Evolutionary conservation across 1,140 invertebrate species (phyloP), one percentile per base, ranked within the genome.

Genomic region (Saccostrea glomerata): DNA sequence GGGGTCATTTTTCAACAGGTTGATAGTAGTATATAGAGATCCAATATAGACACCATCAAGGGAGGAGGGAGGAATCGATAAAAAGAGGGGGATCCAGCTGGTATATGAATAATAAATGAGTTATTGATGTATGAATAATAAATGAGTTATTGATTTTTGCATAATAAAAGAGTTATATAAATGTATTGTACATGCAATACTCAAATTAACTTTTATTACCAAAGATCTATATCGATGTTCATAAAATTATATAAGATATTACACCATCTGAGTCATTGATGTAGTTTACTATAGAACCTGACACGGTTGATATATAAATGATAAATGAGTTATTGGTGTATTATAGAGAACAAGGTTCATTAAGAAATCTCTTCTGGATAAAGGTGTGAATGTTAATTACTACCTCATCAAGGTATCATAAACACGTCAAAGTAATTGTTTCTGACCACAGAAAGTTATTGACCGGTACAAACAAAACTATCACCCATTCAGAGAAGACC

Each of bases 31-130:
- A 56, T 56, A 56, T 6, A 7, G 55, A 6, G 55, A 56, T 56
- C 55, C 13, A 56, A 56, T 56, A 56, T 56, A 56, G 55, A 56
- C 55, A 56, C 55, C n/a, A 56, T 56, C 55, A 56, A 56, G 55
- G 6, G 55, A 56, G 13, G 55, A 13, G 55, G 6, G 55, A 56
- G 13, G 6, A 56, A 56, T 7, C 6, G 13, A 56, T 56, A 56
- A 56, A 56, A 56, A 13, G 13, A 56, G 6, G 13, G 13, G 55
- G 7, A 6, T 12, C n/a, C n/a, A 20, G 63, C 17, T 20, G 17
- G 63, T 12, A 66, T 66, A 66, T 66, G 63, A 66, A 66, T 66
- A 66, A 66, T 66, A 66, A 66, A 66, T 66, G 63, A 20, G 17
- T 66, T 66, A 66, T 66, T 66, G 63, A 20, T 56, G n/a, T n/a